Evolutionary conservation across 2,888 invertebrate species (phyloP).

Genomic region (Dusona sp.): DNA sequence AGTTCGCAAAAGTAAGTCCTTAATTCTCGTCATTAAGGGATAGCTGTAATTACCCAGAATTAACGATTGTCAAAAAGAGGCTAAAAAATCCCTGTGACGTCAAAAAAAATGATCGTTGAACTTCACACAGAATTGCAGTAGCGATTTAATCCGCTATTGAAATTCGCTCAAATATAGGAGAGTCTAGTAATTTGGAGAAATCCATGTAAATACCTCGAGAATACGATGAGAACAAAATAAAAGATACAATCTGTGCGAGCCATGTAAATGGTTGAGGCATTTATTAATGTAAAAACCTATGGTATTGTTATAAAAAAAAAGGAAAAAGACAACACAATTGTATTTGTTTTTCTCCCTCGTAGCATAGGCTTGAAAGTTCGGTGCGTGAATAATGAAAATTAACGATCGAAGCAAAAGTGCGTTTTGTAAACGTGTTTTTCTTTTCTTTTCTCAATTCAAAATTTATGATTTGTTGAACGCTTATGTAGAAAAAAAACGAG

Average conservation of each 20-base stretch:
- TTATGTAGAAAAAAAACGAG: background rate
- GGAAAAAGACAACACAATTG: slow-evolving; percentile 60
- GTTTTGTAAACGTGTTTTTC: background rate
- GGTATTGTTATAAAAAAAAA: slow-evolving; percentile 65
- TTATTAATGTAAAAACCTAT: slow-evolving; percentile 75
- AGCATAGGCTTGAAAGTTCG: background rate
- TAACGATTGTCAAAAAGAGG: background rate
- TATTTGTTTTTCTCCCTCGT: slow-evolving; percentile 29
- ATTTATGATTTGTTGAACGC: background rate
- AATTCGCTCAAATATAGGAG: background rate
- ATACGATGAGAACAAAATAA: background rate
- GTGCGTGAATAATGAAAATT: slow-evolving; percentile 17
- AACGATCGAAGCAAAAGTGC: slow-evolving; percentile 32
- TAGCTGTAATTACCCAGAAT: background rate
- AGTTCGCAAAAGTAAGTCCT: background rate
- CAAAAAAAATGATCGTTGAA: background rate
- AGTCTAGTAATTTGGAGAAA: background rate
- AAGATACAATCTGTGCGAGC: slow-evolving; percentile 37
- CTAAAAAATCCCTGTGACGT: background rate
- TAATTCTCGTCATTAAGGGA: background rate
- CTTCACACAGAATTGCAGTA: background rate
- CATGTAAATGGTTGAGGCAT: slow-evolving; percentile 71
- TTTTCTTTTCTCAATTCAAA: background rate
- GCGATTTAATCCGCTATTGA: background rate
- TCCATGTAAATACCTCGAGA: background rate